Base-by-base conservation (phyloP, 30 jellyfish, hydroid and myxozoan genomes). In the Chrysaora quinquecirrha region DNA sequence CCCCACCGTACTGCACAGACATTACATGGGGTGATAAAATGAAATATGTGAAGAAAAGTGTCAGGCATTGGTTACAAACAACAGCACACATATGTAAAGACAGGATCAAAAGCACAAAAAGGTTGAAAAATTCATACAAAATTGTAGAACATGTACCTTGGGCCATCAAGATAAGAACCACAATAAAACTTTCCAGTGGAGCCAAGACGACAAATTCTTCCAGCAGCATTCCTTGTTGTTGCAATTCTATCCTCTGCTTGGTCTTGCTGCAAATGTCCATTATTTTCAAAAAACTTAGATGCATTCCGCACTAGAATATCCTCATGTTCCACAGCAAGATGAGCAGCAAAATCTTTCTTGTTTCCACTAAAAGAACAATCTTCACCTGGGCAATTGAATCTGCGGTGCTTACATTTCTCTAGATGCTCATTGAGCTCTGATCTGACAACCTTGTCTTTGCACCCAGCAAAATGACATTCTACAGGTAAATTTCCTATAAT, bases 101-200 rank as follows among this genome's bases (percentile, higher is more conserved):
- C n/a, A n/a, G n/a, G n/a, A n/a, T n/a, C n/a, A n/a, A n/a, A n/a
- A n/a, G n/a, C n/a, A n/a, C n/a, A n/a, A n/a, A n/a, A n/a, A n/a
- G n/a, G n/a, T n/a, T n/a, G n/a, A n/a, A n/a, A n/a, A n/a, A n/a
- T n/a, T n/a, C n/a, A n/a, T n/a, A n/a, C n/a, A n/a, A n/a, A n/a
- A n/a, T n/a, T n/a, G n/a, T n/a, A n/a, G n/a, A n/a, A n/a, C n/a
- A n/a, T n/a, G n/a, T 14, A 38, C 30, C 33, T 19, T 3, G 30
- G 10, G 9, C 11, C 30, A 20, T 9, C 33, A 20, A 82, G 61
- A 7, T 38, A n/a, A 31, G 58, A 73, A 16, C 87, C 90, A 54
- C 96, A 90, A 52, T 78, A 90, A 49, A 34, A 90, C 61, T 90
- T 90, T 11, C 98, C 96, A 38, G 95, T 84, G 24, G 87, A 48